These are phyloP conservation scores for Andrena bicolor DNA, from an alignment of 2,888 invertebrate species.

Conservation along the genomic window DNA sequence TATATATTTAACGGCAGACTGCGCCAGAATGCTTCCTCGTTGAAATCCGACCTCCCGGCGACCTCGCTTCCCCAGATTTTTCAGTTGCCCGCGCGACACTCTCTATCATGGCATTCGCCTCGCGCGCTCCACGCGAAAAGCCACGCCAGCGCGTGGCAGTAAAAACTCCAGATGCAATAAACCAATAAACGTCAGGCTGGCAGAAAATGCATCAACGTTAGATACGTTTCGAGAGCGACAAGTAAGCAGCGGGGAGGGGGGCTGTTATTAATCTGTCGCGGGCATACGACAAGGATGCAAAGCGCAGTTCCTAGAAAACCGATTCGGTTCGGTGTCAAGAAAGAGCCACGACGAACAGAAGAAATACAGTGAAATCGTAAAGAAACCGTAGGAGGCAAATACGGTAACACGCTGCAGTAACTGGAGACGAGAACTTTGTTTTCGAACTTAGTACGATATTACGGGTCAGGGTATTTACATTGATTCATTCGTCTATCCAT, in stretches of 20 bases:
- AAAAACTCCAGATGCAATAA: constrained; percentile 11
- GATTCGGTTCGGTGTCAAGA: neutral
- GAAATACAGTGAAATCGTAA: constrained; percentile 13
- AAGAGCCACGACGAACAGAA: neutral
- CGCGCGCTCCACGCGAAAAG: neutral
- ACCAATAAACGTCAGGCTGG: neutral
- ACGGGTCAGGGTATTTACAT: too few species aligned
- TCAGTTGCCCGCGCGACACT: constrained; percentile 30
- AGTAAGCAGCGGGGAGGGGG: too few species aligned
- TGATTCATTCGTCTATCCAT: too few species aligned
- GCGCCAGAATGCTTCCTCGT: constrained; percentile 70
- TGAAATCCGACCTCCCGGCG: constrained; percentile 65
- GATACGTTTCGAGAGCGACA: too few species aligned
- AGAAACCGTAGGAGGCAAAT: too few species aligned
- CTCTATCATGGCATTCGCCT: neutral
- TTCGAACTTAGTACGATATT: too few species aligned
- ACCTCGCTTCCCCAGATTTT: constrained; percentile 59
- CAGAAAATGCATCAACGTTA: neutral
- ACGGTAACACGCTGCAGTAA: too few species aligned
- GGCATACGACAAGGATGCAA: neutral
- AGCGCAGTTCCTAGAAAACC: neutral
- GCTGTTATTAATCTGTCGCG: neutral
- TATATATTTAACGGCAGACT: constrained; percentile 69
- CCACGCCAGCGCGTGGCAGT: neutral
- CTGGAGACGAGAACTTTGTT: too few species aligned